Evolutionary conservation across 2,888 invertebrate species (phyloP).

Genomic region (Drosophila nigritarsus): DNA sequence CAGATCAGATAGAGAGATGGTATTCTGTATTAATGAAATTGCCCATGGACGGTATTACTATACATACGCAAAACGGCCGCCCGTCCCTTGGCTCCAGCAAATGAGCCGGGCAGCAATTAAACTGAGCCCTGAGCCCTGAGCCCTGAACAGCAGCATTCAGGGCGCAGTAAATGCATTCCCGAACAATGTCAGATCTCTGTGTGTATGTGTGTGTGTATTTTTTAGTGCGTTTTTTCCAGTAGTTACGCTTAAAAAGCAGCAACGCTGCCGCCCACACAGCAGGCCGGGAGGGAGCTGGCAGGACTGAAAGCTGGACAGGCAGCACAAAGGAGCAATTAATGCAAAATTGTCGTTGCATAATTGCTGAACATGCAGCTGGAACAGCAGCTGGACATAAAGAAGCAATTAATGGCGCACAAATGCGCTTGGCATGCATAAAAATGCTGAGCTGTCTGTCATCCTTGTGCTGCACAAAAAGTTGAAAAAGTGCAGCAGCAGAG

Average conservation of each 20-base stretch:
- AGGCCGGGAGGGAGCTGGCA: conserved; percentile 21
- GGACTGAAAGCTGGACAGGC: conserved; percentile 14
- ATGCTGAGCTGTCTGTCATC: conserved; percentile 53
- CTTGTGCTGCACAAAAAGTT: conserved; percentile 18
- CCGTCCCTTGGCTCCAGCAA: conserved; percentile 10
- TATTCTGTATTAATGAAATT: conserved; percentile 54
- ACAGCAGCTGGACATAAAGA: conserved; percentile 69
- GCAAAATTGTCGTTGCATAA: conserved; percentile 81
- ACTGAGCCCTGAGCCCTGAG: conserved; percentile 57
- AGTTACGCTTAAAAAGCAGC: conserved; percentile 34
- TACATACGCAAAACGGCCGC: conserved; percentile 29
- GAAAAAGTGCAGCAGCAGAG: conserved; percentile 43
- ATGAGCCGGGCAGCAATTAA: conserved; percentile 72
- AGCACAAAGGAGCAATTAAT: conserved; percentile 82
- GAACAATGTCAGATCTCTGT: conserved; percentile 43
- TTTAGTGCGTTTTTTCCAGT: conserved; percentile 35
- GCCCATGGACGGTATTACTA: conserved; percentile 39
- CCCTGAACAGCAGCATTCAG: conserved; percentile 11
- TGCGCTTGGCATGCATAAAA: conserved; percentile 83
- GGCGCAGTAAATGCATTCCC: conserved; percentile 64
- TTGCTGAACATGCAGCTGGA: conserved; percentile 78
- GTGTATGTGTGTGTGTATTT: neutral
- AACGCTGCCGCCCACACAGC: conserved; percentile 35
- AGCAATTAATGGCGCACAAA: conserved; percentile 81
- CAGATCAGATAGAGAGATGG: conserved; percentile 24